Evolutionary conservation across 1,140 invertebrate species (phyloP).

Genomic region (Onthophagus taurus): DNA sequence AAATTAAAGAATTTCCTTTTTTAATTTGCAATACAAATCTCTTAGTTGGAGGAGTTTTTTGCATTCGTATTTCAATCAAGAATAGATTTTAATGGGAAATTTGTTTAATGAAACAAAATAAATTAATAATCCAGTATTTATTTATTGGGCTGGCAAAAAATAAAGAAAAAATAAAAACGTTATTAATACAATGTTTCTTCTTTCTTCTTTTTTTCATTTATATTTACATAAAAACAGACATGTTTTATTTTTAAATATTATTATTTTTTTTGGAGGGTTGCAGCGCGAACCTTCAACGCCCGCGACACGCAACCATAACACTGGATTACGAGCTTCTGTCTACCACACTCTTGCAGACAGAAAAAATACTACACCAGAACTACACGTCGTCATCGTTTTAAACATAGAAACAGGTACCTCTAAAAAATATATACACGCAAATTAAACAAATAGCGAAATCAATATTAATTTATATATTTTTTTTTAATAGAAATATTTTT

Average conservation of each 20-base stretch:
- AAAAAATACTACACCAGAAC: slow-evolving; percentile 26
- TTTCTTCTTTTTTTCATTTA: no score
- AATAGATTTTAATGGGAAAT: no score
- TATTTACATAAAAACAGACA: slow-evolving; percentile 36
- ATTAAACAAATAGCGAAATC: slow-evolving; percentile 22
- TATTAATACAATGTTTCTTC: slow-evolving; percentile 34
- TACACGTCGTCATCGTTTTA: slow-evolving; percentile 17
- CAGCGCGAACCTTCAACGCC: no score
- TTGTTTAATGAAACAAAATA: no score
- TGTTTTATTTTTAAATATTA: no score
- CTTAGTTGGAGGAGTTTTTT: no score
- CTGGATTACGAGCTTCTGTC: no score
- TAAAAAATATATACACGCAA: slow-evolving; percentile 34
- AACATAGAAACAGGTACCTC: slow-evolving; percentile 33
- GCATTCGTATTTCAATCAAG: no score
- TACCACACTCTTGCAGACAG: no score
- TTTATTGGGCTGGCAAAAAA: slow-evolving; percentile 34
- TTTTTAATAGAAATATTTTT: slow-evolving; percentile 3
- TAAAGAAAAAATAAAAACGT: slow-evolving; percentile 18
- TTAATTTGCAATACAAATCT: no score
- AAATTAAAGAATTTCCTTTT: no score
- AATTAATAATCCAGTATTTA: slow-evolving; percentile 18
- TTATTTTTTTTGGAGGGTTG: no score
- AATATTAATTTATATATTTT: slow-evolving; percentile 15
- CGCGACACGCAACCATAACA: slow-evolving; percentile 32